These are phyloP conservation scores for Pycnonotus jocosus DNA, from an alignment of 2,113 vertebrate genomes.

Conservation along the genomic window DNA sequence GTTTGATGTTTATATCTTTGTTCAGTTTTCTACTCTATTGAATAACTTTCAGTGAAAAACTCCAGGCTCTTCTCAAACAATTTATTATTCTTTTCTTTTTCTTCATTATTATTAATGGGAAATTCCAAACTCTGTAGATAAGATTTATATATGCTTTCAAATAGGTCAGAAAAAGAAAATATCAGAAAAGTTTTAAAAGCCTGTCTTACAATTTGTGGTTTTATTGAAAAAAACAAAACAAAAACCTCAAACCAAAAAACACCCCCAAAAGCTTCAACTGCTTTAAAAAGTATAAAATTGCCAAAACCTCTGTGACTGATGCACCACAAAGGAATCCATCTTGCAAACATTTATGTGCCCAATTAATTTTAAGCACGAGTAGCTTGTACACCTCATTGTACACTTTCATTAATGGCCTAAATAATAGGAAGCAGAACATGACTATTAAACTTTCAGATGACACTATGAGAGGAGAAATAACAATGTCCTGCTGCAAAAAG, in stretches of 20 bases:
- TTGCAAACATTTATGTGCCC: not conserved
- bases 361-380: constrained; percentile 28
- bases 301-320: not conserved
- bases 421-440: not conserved
- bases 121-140: constrained; percentile 58
- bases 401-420: constrained; percentile 24
- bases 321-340: not conserved
- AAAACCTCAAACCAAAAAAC: not conserved
- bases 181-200: constrained; percentile 48
- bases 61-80: constrained; percentile 46
- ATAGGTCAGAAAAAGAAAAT: constrained; percentile 5
- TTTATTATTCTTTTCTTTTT: constrained; percentile 51
- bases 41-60: constrained; percentile 37
- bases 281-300: not conserved
- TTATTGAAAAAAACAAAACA: not conserved
- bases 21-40: constrained; percentile 30
- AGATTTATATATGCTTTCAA: constrained; percentile 47
- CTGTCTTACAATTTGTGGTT: constrained; percentile 17
- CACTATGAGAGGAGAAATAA: not conserved
- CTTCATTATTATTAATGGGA: constrained; percentile 57
- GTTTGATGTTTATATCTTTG: constrained; percentile 58
- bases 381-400: not conserved
- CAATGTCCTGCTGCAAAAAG: not conserved
- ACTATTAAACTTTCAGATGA: not conserved
- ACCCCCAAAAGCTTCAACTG: not conserved